Conservation (phyloP, 2,888 invertebrate species). For the Aspidiotus destructor region DNA sequence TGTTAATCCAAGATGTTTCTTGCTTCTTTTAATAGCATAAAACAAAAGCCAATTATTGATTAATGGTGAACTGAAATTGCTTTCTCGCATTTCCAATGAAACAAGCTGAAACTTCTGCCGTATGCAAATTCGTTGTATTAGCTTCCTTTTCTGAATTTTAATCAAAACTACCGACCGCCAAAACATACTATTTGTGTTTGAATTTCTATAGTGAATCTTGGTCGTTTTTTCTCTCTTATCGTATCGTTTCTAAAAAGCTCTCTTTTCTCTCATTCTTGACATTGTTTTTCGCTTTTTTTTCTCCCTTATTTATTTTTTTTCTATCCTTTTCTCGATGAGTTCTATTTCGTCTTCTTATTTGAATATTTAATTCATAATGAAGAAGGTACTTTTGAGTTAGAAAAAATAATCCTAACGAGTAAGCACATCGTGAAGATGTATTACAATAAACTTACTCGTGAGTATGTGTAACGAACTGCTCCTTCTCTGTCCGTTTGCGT, state of each 20-base stretch:
- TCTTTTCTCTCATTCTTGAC: constrained; percentile 3
- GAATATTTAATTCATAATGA: constrained; percentile 30
- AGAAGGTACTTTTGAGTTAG: background rate
- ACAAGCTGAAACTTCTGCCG: constrained; percentile 32
- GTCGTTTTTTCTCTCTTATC: background rate
- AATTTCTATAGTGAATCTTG: constrained; percentile 24
- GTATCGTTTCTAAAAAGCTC: constrained; percentile 9
- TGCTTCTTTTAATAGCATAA: constrained; percentile 33
- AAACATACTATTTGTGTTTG: constrained; percentile 32
- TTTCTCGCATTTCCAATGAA: constrained; percentile 33
- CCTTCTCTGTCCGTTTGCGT: too few relatives aligned
- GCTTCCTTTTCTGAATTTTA: constrained; percentile 33
- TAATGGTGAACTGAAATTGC: constrained; percentile 33
- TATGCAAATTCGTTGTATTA: constrained; percentile 32
- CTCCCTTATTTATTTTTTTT: constrained; percentile 12
- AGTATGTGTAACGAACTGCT: too few relatives aligned
- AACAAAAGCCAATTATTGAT: constrained; percentile 33
- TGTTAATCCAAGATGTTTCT: constrained; percentile 33
- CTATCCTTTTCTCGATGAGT: background rate
- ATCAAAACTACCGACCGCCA: constrained; percentile 32
- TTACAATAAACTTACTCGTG: too few relatives aligned
- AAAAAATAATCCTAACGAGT: too few relatives aligned
- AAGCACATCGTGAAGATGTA: too few relatives aligned
- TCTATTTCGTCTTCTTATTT: constrained; percentile 20
- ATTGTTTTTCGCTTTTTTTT: constrained; percentile 10